Evolutionary conservation across 2,797 vertebrate genomes (phyloP).

Genomic region (Melanotaenia maccullochi): DNA sequence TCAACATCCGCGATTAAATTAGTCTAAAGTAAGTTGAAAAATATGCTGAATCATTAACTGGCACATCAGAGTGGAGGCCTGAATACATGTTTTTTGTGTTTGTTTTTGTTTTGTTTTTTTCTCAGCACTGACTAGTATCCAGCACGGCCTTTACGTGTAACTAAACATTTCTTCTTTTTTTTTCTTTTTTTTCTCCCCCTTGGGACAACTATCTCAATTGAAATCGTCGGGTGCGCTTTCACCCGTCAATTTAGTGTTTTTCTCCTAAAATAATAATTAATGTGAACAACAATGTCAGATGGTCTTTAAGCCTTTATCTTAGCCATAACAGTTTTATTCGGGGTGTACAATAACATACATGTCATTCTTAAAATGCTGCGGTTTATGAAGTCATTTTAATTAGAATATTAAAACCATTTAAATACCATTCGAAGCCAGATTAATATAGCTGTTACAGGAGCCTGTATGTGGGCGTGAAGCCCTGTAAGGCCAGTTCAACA

Average conservation of each 20-base stretch:
- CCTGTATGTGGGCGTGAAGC: conserved; percentile 32
- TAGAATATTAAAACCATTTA: background rate
- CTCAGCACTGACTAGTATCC: background rate
- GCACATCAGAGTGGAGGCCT: background rate
- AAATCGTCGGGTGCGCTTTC: background rate
- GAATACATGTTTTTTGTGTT: background rate
- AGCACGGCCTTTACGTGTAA: background rate
- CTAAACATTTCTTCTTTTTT: background rate
- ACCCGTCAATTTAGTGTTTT: background rate
- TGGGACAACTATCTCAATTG: no score
- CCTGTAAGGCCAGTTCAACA: conserved; percentile 68
- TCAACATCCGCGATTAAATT: conserved; percentile 35
- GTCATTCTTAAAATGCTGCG: background rate
- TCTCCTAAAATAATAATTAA: background rate
- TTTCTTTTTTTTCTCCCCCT: background rate
- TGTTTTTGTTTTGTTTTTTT: no score
- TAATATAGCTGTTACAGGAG: conserved; percentile 50
- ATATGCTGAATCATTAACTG: background rate
- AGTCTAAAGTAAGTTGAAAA: conserved; percentile 59
- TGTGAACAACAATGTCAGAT: background rate
- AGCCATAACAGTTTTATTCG: background rate
- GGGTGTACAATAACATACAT: background rate
- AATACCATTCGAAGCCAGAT: background rate
- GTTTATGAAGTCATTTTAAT: background rate
- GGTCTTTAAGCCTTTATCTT: background rate